A percentile compares a stretch with the other conserved stretches of the same genome.
Conservation (phyloP, 2,113 vertebrate species). For the Nematolebias whitei region DNA sequence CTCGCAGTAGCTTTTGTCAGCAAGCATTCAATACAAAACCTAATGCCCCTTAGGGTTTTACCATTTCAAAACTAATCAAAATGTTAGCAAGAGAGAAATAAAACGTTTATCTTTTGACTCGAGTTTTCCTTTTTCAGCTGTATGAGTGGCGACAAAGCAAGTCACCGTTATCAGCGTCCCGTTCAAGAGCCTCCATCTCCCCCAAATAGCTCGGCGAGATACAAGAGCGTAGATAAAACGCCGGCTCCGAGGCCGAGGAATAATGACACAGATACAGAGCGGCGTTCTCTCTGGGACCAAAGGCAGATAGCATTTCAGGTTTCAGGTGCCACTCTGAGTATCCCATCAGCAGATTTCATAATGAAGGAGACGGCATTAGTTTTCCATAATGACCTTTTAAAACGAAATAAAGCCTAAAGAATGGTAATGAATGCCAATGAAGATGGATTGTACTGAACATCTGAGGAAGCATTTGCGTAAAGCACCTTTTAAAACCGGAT, state of each 20-base stretch:
- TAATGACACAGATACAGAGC: slow-evolving; percentile 44
- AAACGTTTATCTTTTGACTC: slow-evolving; percentile 14
- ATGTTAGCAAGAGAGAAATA: neutral
- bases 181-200: slow-evolving; percentile 40
- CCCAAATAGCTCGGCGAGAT: slow-evolving; percentile 45
- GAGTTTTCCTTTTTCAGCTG: slow-evolving; percentile 26
- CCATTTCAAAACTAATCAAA: slow-evolving; percentile 31
- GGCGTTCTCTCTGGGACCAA: slow-evolving; percentile 12
- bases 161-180: slow-evolving; percentile 49
- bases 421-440: slow-evolving; percentile 50
- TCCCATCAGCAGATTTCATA: slow-evolving; percentile 55
- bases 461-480: slow-evolving; percentile 14
- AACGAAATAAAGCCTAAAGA: slow-evolving; percentile 34
- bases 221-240: slow-evolving; percentile 38
- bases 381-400: slow-evolving; percentile 61
- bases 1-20: slow-evolving; percentile 36
- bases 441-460: slow-evolving; percentile 15
- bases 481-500: slow-evolving; percentile 25
- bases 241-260: neutral
- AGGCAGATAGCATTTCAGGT: slow-evolving; percentile 42
- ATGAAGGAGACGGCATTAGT: slow-evolving; percentile 41
- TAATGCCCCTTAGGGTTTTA: slow-evolving; percentile 34
- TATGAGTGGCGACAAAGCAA: slow-evolving; percentile 34
- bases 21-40: slow-evolving; percentile 36
- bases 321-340: slow-evolving; percentile 14